Base-by-base conservation (phyloP, 2,113 vertebrate genomes). In the Halichoerus grypus region DNA sequence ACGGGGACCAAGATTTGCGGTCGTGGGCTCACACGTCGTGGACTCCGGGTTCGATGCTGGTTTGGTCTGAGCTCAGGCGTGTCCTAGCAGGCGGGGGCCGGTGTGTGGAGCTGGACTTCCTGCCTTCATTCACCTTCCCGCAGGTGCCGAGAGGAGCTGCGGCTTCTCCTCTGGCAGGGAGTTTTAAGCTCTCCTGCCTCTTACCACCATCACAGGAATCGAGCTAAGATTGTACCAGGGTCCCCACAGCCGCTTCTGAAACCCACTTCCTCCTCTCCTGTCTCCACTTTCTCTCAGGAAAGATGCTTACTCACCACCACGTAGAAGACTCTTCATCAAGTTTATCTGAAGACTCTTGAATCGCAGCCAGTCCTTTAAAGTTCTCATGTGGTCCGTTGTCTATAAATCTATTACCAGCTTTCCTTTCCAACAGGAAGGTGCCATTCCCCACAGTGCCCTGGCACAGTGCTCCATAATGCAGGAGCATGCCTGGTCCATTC, bases 71-170 rank as follows among this genome's bases (percentile, higher is more conserved):
- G 80, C 19, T 21, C 24, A 4, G 0, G 4, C 57, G 12, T 65
- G 2, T 0, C 0, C 71, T 72, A 16, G 0, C 0, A 0, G n/a
- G 51, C 31, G 0, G 19, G 6, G 1, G 28, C 79, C 39, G 33
- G n/a, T 4, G n/a, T 24, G 53, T 9, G 1, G 28, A 13, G 36
- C 21, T 59, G 4, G 2, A 1, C 26, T 76, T 46, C 31, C 22
- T 19, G 1, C 6, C 69, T 71, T 71, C n/a, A 67, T 16, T 67
- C 67, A 18, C 67, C 8, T 80, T 21, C 31, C 72, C 26, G 16
- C 8, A 33, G 83, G n/a, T 12, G 2, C n/a, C 8, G 26, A n/a
- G 28, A 21, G 42, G 26, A 19, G 22, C 74, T 24, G 15, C 3
- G 19, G 51, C 53, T 36, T 83, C 55, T 55, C 63, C 46, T n/a